Conservation (phyloP, 2,888 invertebrate genomes). For the Dynastes grantii region DNA sequence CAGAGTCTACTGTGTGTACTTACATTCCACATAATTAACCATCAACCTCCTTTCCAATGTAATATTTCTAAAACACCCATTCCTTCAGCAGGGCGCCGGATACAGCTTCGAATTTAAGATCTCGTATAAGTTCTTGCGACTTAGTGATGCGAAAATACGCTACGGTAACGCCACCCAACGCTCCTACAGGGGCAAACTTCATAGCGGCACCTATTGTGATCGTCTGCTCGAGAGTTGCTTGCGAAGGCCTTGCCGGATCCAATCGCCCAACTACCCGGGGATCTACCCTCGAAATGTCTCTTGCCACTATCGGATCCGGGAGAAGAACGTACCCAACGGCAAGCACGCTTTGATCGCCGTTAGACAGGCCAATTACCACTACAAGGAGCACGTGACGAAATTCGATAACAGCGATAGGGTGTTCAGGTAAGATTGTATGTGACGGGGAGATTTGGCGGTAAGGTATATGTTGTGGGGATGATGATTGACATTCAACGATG, state of each 20-base stretch:
- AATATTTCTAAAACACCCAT: not conserved
- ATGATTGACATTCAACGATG: no score
- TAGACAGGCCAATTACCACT: conserved; percentile 84
- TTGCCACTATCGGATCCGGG: conserved; percentile 68
- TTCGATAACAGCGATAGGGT: conserved; percentile 84
- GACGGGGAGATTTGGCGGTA: no score
- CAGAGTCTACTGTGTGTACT: no score
- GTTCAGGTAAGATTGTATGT: conserved; percentile 75
- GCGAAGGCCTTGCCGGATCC: conserved; percentile 77
- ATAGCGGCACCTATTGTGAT: conserved; percentile 86
- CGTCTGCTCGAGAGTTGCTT: conserved; percentile 86
- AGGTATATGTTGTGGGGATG: no score
- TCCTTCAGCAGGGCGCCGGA: conserved; percentile 75
- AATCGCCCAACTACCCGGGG: conserved; percentile 93
- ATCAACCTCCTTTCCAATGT: not conserved
- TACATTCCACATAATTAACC: no score
- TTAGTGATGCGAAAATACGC: conserved; percentile 83
- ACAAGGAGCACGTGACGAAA: conserved; percentile 84
- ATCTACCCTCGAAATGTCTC: conserved; percentile 91
- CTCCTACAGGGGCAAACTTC: conserved; percentile 84
- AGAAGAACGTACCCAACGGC: conserved; percentile 75
- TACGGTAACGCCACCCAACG: conserved; percentile 83
- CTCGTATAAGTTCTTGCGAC: conserved; percentile 86
- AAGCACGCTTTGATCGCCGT: conserved; percentile 84
- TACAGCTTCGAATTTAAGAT: conserved; percentile 89